These are phyloP conservation scores for Anolis apletophallus DNA, from an alignment of 2,797 vertebrate genomes.

Conservation along the genomic window DNA sequence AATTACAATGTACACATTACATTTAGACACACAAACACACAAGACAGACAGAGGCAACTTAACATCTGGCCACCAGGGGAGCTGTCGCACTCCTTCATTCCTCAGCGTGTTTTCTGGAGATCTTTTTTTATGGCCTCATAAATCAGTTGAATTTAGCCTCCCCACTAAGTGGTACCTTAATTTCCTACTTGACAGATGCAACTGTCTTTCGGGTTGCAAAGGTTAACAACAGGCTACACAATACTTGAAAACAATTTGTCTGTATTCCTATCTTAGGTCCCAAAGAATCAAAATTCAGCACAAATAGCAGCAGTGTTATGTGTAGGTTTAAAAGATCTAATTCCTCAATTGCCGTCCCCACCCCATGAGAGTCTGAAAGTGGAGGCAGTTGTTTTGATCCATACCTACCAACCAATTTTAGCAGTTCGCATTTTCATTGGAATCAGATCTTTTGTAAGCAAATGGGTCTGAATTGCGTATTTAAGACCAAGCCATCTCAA, in stretches of 20 bases:
- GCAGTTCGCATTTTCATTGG: neutral
- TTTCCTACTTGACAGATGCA: too few relatives aligned
- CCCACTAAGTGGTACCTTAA: too few relatives aligned
- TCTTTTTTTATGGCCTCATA: too few relatives aligned
- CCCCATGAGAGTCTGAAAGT: neutral
- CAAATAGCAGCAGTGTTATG: neutral
- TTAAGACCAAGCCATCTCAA: neutral
- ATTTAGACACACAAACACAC: too few relatives aligned
- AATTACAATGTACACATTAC: too few relatives aligned
- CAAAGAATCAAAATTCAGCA: neutral
- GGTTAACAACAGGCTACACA: too few relatives aligned
- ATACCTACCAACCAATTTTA: neutral
- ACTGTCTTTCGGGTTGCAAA: too few relatives aligned
- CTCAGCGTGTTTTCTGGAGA: too few relatives aligned
- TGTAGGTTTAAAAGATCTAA: neutral
- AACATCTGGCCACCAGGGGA: too few relatives aligned
- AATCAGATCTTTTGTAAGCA: neutral
- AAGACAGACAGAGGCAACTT: too few relatives aligned
- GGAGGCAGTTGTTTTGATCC: neutral
- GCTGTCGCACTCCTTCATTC: too few relatives aligned
- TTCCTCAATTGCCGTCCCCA: neutral
- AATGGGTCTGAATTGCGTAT: neutral
- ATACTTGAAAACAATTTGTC: slow-evolving; percentile 20
- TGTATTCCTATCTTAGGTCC: neutral
- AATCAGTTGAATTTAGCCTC: too few relatives aligned